Base-by-base conservation (phyloP, 1,140 invertebrate genomes). In the Dendrolimus kikuchii region DNA sequence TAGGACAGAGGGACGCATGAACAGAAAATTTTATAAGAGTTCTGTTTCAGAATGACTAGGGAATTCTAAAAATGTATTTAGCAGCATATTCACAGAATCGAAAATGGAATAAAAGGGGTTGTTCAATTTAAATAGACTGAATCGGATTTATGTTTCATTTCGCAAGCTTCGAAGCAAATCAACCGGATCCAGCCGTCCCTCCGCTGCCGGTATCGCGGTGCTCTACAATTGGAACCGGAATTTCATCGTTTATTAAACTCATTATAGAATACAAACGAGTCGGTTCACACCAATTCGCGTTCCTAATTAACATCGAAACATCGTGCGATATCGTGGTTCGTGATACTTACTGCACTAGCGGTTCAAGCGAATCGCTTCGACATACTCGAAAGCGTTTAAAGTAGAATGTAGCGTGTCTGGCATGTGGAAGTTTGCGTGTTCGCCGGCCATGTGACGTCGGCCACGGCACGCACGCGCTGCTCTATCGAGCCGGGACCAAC, bases 71-170 rank as follows among this genome's bases (percentile, higher is more conserved):
- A 23, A 23, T 23, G 23, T 23, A 23, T 23, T 23, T 23, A 71
- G 66, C 64, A 68, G 70, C 81, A 71, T 69, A 53, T 65, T 68
- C 73, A 81, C 81, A 76, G 71, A 68, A 72, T 66, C 62, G 64
- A 59, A 73, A 71, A 81, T 81, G 79, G 79, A 84, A 84, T 77
- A 81, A 81, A 81, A 80, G 68, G 72, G 77, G 65, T 63, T 23
- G 68, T 58, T 74, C 77, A 79, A 81, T 84, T 81, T 81, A 75
- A 81, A 81, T 77, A 79, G 75, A 81, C 81, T 79, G 70, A 80
- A 81, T 68, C 68, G 74, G 77, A 84, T 81, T 80, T 81, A 68
- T 81, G 75, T 79, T 77, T 75, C 69, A 81, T 80, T 79, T 71
- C 65, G 66, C 66, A 64, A 74, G 67, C 72, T 68, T 65, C 65